Evolutionary conservation across 2,888 invertebrate species (phyloP).

Genomic region (Cataglyphis albicans): DNA sequence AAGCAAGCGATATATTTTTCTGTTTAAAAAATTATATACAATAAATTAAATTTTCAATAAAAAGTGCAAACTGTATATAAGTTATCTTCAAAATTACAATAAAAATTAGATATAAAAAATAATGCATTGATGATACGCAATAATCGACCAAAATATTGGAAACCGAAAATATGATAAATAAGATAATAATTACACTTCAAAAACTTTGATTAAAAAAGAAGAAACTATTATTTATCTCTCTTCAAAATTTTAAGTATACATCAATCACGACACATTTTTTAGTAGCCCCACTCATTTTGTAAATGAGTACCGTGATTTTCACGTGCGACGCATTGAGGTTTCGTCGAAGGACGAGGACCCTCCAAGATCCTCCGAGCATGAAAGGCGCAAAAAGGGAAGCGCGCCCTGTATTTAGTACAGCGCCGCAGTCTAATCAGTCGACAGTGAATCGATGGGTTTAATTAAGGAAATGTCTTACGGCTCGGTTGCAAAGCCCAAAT

Average conservation of each 20-base stretch:
- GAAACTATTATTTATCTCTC: constrained; percentile 22
- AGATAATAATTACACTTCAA: constrained; percentile 20
- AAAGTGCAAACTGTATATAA: background rate
- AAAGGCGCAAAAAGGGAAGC: constrained; percentile 46
- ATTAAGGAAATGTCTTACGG: constrained; percentile 76
- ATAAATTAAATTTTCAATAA: background rate
- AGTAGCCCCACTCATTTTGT: constrained; percentile 19
- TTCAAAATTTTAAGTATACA: constrained; percentile 2
- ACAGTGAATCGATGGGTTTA: constrained; percentile 77
- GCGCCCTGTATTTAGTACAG: constrained; percentile 35
- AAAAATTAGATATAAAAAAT: constrained; percentile 10
- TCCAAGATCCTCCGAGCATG: constrained; percentile 9
- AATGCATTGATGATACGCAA: background rate
- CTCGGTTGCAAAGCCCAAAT: constrained; percentile 31
- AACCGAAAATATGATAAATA: background rate
- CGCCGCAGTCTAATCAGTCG: constrained; percentile 73
- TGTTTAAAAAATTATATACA: background rate
- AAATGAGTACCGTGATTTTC: constrained; percentile 42
- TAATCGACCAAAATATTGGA: background rate
- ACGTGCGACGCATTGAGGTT: constrained; percentile 22
- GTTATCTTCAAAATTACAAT: constrained; percentile 19
- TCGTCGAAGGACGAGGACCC: constrained; percentile 25
- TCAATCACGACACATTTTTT: background rate
- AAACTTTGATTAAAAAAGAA: background rate
- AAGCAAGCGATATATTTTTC: background rate